These are phyloP conservation scores for Aplysia californica DNA, from an alignment of 1,140 invertebrate genomes.

Conservation along the genomic window DNA sequence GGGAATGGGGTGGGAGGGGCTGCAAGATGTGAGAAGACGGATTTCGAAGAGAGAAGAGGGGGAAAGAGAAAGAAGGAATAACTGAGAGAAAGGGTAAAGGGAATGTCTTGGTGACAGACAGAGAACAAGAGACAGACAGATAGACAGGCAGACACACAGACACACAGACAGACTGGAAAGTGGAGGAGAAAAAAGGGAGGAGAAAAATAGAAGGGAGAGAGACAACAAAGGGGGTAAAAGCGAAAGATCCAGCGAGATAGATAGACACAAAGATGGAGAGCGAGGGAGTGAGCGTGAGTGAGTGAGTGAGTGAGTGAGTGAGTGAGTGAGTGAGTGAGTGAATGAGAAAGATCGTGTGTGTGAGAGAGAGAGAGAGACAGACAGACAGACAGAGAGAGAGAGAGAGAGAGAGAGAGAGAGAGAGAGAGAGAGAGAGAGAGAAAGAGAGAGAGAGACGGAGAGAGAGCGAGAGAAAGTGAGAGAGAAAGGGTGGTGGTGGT, in stretches of 20 bases:
- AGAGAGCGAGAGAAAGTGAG: not conserved
- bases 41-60: too few species aligned
- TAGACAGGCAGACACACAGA: not conserved
- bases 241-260: not conserved
- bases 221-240: not conserved
- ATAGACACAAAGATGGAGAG: not conserved
- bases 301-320: too few species aligned
- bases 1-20: too few species aligned
- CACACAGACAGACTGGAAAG: not conserved
- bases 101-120: not conserved
- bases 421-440: constrained; percentile 5
- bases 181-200: too few species aligned
- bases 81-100: too few species aligned
- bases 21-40: too few species aligned
- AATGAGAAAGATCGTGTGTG: too few species aligned
- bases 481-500: too few species aligned
- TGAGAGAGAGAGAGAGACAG: not conserved
- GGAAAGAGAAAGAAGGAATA: too few species aligned
- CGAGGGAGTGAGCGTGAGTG: not conserved
- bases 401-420: not conserved
- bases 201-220: too few species aligned
- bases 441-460: not conserved
- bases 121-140: not conserved
- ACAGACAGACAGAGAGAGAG: not conserved
- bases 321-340: not conserved